A percentile compares a stretch with the other conserved stretches of the same genome.
Evolutionary conservation across 2,797 vertebrate species (phyloP).

Genomic region (Bothrops alternatus): DNA sequence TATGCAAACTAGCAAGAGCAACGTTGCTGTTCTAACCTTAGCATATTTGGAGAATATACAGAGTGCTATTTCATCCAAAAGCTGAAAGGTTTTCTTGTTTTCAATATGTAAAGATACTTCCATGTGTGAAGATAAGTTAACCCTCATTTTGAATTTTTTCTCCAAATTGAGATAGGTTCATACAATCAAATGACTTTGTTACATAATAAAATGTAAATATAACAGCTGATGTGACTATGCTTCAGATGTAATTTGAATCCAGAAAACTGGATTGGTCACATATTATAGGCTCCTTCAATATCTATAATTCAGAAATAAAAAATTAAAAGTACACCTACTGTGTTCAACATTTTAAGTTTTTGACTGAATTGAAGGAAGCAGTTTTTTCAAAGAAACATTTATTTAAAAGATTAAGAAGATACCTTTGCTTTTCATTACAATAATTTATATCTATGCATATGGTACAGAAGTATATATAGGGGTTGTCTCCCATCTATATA

Average conservation of each 20-base stretch:
- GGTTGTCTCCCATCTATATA: neutral
- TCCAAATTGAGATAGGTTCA: neutral
- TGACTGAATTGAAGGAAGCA: neutral
- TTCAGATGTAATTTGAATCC: neutral
- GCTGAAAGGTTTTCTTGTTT: neutral
- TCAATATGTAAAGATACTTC: neutral
- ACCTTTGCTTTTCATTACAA: neutral
- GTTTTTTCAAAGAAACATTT: neutral
- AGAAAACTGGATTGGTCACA: neutral
- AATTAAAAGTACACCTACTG: neutral
- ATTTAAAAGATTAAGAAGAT: neutral
- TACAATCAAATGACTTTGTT: neutral
- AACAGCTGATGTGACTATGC: neutral
- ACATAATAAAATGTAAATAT: neutral
- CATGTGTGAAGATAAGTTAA: neutral
- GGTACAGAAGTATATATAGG: neutral
- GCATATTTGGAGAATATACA: neutral
- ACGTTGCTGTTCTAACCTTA: neutral
- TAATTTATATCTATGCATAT: neutral
- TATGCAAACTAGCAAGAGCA: neutral
- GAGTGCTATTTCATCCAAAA: neutral
- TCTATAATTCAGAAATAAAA: neutral
- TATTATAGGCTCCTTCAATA: neutral
- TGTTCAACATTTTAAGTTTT: neutral
- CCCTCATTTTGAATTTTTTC: neutral